Evolutionary conservation across 1,140 invertebrate species (phyloP), one percentile per base, ranked within the genome.

Genomic region (Hylyphantes graminicola): DNA sequence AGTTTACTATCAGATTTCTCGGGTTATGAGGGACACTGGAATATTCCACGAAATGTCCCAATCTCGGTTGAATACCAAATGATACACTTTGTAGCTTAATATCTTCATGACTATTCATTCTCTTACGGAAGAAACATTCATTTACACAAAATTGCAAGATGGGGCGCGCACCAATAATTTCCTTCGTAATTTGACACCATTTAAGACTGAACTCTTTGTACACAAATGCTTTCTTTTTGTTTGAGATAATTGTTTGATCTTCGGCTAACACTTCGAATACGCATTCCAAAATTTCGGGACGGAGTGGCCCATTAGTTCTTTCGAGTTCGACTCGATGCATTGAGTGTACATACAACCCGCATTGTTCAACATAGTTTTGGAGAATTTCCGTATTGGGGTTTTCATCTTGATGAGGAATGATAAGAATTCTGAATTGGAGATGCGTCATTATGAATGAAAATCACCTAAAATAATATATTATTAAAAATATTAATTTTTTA

Each of bases 101-200:
- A 10, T 57, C 15, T 21, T 35, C n/a, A 21, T 78, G 57, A 50
- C 35, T 53, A 2, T 57, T 53, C 53, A 57, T 55, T 51, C 74
- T 54, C 19, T 64, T 63, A 7, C 59, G 48, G 53, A 50, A 3
- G 61, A 77, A 78, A 19, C 76, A 78, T 67, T 78, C 76, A 55
- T 78, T 21, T n/a, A 35, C n/a, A 10, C 11, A 21, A 55, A 68
- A 48, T 78, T 78, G 76, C 48, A 78, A 17, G 17, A 78, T 15
- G n/a, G 63, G 76, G 12, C 64, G 61, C 10, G 54, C 21, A 0
- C 19, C 17, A 13, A 3, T 9, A 15, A 78, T 67, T 10, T 17
- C 10, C 3, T 54, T 15, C 0, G 61, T 78, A n/a, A 21, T 10
- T 10, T 15, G 4, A 57, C 21, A 53, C 76, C 76, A 78, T 9